Percentiles rank a stretch among this genome's conserved stretches.
phyloP scores from a whole-genome alignment of 2,888 invertebrate genomes.

The Idaea biselata region DNA sequence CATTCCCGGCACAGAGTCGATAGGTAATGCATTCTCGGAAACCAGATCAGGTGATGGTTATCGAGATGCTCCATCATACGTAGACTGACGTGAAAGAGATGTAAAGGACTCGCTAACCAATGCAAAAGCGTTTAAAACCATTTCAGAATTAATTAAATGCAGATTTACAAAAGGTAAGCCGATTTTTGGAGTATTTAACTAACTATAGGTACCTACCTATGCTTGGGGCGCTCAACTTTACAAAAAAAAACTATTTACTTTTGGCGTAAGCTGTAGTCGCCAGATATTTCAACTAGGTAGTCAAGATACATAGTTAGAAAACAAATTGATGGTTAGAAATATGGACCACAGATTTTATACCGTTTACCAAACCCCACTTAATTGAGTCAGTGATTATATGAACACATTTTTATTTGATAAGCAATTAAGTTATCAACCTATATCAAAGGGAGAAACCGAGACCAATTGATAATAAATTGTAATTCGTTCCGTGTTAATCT shows the following conservation, averaged over 20 bases:
- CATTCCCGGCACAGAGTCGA: constrained; percentile 11
- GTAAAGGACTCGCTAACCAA: background rate
- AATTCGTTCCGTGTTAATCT: background rate
- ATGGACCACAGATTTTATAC: background rate
- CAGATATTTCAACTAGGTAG: too few relatives aligned
- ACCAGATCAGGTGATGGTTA: constrained; percentile 5
- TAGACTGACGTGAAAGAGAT: background rate
- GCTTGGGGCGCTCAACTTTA: too few relatives aligned
- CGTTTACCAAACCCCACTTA: background rate
- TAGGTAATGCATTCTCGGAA: constrained; percentile 26
- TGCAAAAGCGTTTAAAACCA: background rate
- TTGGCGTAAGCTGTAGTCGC: too few relatives aligned
- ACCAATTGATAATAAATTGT: background rate
- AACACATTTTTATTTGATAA: background rate
- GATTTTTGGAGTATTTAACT: background rate
- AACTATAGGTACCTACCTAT: too few relatives aligned
- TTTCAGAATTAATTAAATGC: background rate
- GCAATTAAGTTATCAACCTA: background rate
- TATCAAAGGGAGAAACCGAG: background rate
- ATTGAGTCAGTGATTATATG: background rate
- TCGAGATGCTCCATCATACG: background rate
- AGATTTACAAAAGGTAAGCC: background rate
- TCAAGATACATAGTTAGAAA: too few relatives aligned
- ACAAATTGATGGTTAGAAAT: background rate
- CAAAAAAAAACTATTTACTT: too few relatives aligned